These are phyloP conservation scores for Microtus montanus DNA, from an alignment of 2,113 vertebrate genomes.

Conservation along the genomic window DNA sequence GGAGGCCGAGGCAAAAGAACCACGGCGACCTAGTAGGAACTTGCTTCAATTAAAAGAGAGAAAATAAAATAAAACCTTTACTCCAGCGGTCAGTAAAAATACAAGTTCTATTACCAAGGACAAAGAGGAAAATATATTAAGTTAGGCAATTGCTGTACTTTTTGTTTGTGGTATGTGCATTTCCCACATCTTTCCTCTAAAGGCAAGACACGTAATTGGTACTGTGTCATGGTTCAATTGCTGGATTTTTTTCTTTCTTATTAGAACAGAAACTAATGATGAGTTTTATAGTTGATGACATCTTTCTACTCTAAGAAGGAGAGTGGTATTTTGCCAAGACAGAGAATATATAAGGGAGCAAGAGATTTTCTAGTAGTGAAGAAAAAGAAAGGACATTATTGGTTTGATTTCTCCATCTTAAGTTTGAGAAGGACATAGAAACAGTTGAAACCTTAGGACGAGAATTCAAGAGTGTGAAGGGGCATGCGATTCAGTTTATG, in stretches of 20 bases:
- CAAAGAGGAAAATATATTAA: neutral
- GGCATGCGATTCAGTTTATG: conserved; percentile 24
- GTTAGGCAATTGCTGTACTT: neutral
- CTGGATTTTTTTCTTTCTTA: conserved; percentile 42
- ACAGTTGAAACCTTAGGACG: conserved; percentile 32
- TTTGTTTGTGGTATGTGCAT: conserved; percentile 2
- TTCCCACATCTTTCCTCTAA: conserved; percentile 47
- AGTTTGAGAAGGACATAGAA: conserved; percentile 7
- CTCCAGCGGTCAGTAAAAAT: neutral
- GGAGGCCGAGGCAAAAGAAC: neutral
- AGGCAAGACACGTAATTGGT: conserved; percentile 24
- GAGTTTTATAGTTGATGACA: conserved; percentile 34
- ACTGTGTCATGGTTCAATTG: neutral
- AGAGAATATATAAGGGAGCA: neutral
- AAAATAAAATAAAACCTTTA: neutral
- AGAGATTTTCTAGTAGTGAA: conserved; percentile 35
- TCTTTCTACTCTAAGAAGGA: conserved; percentile 47
- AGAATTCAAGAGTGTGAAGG: conserved; percentile 18
- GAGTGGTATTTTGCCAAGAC: conserved; percentile 39
- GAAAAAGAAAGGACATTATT: conserved; percentile 12
- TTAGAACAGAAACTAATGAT: conserved; percentile 39
- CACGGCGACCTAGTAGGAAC: neutral
- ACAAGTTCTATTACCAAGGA: neutral
- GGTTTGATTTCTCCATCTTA: conserved; percentile 12
- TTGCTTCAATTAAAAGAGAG: neutral